These are phyloP conservation scores for Hydrochoerus hydrochaeris DNA, from an alignment of 2,113 vertebrate species.

Conservation along the genomic window DNA sequence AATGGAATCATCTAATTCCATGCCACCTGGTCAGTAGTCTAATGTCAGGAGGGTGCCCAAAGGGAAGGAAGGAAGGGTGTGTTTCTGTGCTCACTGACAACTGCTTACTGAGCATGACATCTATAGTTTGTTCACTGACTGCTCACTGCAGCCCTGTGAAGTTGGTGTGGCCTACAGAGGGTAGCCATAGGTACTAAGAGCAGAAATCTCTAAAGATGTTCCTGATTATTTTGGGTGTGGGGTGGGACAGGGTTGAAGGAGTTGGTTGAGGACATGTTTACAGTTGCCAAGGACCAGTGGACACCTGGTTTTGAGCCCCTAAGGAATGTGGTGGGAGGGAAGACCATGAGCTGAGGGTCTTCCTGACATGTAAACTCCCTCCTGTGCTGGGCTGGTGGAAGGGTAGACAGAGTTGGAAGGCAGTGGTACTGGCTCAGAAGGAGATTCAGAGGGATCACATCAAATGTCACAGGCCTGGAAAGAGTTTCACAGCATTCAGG, in stretches of 20 bases:
- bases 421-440: neutral
- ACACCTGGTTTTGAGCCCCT: neutral
- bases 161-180: fast-evolving
- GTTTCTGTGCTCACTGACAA: neutral
- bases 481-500: neutral
- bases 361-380: neutral
- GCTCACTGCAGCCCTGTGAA: neutral
- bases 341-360: neutral
- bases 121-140: neutral
- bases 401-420: neutral
- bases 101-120: neutral
- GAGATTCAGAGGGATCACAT: neutral
- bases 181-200: neutral
- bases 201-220: fast-evolving
- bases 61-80: neutral
- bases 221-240: neutral
- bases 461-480: neutral
- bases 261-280: neutral
- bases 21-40: neutral
- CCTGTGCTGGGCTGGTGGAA: neutral
- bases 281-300: neutral
- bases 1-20: neutral
- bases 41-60: neutral
- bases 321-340: no score
- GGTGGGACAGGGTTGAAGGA: neutral